Percentiles rank a stretch among this genome's conserved stretches.
These are phyloP conservation scores for Amphipyra tragopoginis DNA, from an alignment of 2,888 invertebrate genomes.

Conservation along the genomic window DNA sequence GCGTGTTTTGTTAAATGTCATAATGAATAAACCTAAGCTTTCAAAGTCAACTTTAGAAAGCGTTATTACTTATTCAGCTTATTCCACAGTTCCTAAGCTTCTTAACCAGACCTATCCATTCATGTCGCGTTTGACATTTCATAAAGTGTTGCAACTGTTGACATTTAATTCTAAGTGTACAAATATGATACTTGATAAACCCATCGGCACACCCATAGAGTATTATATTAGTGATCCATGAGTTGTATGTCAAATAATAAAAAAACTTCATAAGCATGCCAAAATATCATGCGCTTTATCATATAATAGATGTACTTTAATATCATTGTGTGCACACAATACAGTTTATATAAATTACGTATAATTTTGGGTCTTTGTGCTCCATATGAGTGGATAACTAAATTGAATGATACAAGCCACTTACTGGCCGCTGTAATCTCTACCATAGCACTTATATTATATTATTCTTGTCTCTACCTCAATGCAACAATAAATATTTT, in stretches of 20 bases:
- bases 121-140: slow-evolving; percentile 37
- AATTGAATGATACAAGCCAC: slow-evolving; percentile 22
- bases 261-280: slow-evolving; percentile 21
- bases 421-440: neutral
- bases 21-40: no score
- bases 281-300: slow-evolving; percentile 24
- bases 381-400: slow-evolving; percentile 4
- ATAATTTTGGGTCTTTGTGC: slow-evolving; percentile 24
- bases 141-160: slow-evolving; percentile 39
- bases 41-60: no score
- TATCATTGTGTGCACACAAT: slow-evolving; percentile 30
- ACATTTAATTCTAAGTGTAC: slow-evolving; percentile 34
- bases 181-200: slow-evolving; percentile 41
- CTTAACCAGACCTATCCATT: slow-evolving; percentile 17
- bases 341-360: slow-evolving; percentile 36
- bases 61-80: no score
- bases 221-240: slow-evolving; percentile 18
- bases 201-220: slow-evolving; percentile 37
- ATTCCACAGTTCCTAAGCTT: slow-evolving; percentile 4
- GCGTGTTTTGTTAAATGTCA: no score
- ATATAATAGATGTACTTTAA: slow-evolving; percentile 25
- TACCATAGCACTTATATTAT: neutral
- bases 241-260: slow-evolving; percentile 23
- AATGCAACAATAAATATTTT: no score
- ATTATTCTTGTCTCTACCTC: no score